Percentiles rank a stretch among this genome's conserved stretches.
These are phyloP conservation scores for Xenopus borealis DNA, from an alignment of 2,113 vertebrate species.

Conservation along the genomic window DNA sequence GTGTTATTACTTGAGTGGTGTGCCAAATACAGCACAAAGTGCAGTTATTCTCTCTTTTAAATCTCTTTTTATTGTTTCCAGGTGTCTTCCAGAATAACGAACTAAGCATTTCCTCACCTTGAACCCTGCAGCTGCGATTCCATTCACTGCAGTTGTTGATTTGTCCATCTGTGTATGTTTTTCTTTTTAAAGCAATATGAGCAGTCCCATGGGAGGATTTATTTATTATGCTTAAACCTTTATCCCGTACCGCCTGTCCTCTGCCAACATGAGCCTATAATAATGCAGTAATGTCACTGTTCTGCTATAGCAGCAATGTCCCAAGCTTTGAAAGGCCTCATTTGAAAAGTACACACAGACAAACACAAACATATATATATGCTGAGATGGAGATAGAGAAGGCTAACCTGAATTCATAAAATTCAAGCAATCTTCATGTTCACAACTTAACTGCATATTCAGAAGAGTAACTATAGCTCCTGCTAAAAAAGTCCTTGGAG, in stretches of 20 bases:
- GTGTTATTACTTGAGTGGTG: too few species aligned
- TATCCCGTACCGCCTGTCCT: background rate
- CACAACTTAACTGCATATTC: too few species aligned
- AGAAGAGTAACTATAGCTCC: too few species aligned
- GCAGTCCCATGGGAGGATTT: background rate
- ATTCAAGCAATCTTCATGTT: too few species aligned
- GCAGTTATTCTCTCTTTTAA: background rate
- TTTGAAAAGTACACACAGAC: too few species aligned
- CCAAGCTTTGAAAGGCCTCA: too few species aligned
- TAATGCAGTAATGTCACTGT: too few species aligned
- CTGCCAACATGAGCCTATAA: background rate
- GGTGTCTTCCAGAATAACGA: background rate
- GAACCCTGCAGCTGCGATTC: conserved; percentile 12
- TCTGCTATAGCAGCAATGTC: too few species aligned
- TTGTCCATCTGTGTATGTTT: conserved; percentile 22
- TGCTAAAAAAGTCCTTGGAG: too few species aligned
- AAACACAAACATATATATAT: too few species aligned
- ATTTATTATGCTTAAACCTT: background rate
- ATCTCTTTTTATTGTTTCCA: conserved; percentile 7
- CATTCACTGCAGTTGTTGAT: conserved; percentile 13
- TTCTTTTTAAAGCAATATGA: background rate
- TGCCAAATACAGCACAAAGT: background rate
- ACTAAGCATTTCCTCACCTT: conserved; percentile 4
- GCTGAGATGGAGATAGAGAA: too few species aligned
- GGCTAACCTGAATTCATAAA: too few species aligned